Percentiles rank a stretch among this genome's conserved stretches.
These are phyloP conservation scores for Porites evermanni DNA, from an alignment of 92 coral and sea anemone genomes.

Conservation along the genomic window DNA sequence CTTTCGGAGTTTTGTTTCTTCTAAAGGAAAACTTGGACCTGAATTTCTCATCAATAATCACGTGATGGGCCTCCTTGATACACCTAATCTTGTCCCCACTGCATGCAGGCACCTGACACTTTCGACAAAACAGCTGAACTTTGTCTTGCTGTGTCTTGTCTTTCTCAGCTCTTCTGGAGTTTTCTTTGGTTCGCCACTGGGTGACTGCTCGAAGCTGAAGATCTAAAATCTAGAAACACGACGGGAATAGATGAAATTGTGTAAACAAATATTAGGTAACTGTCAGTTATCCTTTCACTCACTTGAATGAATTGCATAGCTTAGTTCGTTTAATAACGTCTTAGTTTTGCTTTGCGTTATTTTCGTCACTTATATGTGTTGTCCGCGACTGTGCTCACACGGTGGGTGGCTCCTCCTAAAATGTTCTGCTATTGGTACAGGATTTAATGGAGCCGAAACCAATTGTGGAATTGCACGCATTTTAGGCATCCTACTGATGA, in stretches of 20 bases:
- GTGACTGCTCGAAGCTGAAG: slow-evolving; percentile 38
- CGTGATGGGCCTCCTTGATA: slow-evolving; percentile 66
- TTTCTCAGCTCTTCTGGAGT: slow-evolving; percentile 17
- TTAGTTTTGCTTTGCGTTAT: no score
- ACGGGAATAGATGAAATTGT: not conserved
- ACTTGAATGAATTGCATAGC: no score
- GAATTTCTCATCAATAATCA: slow-evolving; percentile 56
- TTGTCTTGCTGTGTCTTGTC: slow-evolving; percentile 10
- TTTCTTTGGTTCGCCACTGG: slow-evolving; percentile 23
- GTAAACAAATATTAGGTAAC: not conserved
- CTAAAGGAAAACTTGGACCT: slow-evolving; percentile 11
- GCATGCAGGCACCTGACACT: slow-evolving; percentile 67
- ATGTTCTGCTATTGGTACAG: no score
- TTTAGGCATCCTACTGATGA: no score
- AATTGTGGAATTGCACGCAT: no score
- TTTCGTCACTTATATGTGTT: no score
- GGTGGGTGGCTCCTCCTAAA: no score
- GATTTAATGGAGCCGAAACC: no score
- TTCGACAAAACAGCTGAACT: slow-evolving; percentile 65
- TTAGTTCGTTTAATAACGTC: no score
- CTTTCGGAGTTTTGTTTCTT: slow-evolving; percentile 14
- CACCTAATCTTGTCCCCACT: slow-evolving; percentile 52
- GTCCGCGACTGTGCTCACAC: no score
- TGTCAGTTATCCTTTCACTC: not conserved
- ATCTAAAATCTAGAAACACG: slow-evolving; percentile 36